A percentile compares a stretch with the other conserved stretches of the same genome.
phyloP scores from a whole-genome alignment of 1,140 invertebrate species.

The Drosophila watanabei region DNA sequence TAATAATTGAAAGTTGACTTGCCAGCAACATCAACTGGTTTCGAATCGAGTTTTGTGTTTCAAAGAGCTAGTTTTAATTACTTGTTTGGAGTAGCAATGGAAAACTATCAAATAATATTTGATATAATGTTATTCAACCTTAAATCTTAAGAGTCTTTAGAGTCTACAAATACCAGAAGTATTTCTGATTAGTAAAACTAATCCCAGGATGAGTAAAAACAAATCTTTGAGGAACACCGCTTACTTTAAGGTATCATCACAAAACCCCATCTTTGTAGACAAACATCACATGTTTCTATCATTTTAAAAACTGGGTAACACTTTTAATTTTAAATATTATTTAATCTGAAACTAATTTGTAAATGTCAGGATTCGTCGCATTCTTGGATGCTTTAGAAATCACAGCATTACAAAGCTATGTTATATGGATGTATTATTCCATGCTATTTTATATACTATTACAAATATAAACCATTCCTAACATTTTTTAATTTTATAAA shows the following conservation, averaged over 20 bases:
- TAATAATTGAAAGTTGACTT: constrained; percentile 25
- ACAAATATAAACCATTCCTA: too few species aligned
- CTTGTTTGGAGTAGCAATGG: not conserved
- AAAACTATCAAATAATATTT: not conserved
- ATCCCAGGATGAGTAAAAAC: not conserved
- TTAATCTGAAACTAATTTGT: not conserved
- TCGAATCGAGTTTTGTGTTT: constrained; percentile 7
- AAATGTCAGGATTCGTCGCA: too few species aligned
- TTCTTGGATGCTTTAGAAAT: not conserved
- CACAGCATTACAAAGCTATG: too few species aligned
- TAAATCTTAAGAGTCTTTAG: not conserved
- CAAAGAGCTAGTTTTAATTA: not conserved
- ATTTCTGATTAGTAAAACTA: not conserved
- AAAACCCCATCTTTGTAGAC: not conserved
- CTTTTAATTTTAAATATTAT: not conserved
- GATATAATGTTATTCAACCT: not conserved
- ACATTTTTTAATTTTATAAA: too few species aligned
- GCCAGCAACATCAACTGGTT: not conserved
- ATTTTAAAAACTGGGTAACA: not conserved
- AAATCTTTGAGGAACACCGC: not conserved
- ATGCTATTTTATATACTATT: too few species aligned
- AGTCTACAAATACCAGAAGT: too few species aligned
- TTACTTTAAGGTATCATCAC: not conserved
- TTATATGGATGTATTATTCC: too few species aligned
- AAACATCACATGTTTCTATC: not conserved